Evolutionary conservation across 2,888 invertebrate genomes (phyloP).

Genomic region (Apomyelois bistriatella): DNA sequence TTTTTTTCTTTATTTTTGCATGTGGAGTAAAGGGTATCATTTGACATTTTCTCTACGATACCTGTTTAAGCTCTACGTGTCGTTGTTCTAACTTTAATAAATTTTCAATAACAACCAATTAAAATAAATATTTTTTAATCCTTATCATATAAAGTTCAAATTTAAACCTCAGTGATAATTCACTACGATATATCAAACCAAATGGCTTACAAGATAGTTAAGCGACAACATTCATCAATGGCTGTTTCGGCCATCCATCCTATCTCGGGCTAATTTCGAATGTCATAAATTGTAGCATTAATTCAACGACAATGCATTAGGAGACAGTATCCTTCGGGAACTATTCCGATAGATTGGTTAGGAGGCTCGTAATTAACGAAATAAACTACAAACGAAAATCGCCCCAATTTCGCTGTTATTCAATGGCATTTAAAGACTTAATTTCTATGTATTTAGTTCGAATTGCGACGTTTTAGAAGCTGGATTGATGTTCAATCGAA

Average conservation of each 20-base stretch:
- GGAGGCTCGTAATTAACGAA: conserved; percentile 28
- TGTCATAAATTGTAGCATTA: conserved; percentile 77
- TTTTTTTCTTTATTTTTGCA: too few species aligned
- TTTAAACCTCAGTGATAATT: neutral
- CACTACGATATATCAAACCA: neutral
- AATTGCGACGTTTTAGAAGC: neutral
- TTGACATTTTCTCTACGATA: too few species aligned
- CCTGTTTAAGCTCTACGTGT: too few species aligned
- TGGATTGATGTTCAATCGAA: neutral
- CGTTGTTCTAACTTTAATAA: neutral
- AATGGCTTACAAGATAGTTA: conserved; percentile 23
- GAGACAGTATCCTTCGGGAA: conserved; percentile 74
- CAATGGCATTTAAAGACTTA: neutral
- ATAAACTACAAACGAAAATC: neutral
- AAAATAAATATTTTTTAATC: neutral
- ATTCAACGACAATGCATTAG: conserved; percentile 77
- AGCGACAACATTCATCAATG: conserved; percentile 41
- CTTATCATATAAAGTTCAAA: neutral
- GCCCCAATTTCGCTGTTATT: neutral
- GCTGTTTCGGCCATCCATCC: conserved; percentile 28
- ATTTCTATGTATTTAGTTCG: neutral
- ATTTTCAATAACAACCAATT: neutral
- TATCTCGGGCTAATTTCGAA: conserved; percentile 60
- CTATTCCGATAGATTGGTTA: conserved; percentile 82
- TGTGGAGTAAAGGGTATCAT: too few species aligned